Percentiles rank a stretch among this genome's conserved stretches.
phyloP scores from a whole-genome alignment of 2,113 vertebrate species.

The Tympanuchus pallidicinctus region DNA sequence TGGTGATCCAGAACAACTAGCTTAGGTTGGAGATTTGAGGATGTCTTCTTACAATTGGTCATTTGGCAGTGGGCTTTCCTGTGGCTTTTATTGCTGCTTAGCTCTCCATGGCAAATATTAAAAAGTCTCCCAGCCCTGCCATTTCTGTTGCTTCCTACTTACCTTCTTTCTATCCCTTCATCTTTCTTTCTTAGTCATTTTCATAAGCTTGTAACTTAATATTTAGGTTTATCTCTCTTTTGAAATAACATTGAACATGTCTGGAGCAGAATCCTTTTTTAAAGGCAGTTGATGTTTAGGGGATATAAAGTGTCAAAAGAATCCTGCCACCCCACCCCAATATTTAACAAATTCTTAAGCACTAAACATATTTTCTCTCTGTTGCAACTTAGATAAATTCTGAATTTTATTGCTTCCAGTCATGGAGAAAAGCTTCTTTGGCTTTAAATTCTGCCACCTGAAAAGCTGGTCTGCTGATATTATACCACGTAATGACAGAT shows the following conservation, averaged over 20 bases:
- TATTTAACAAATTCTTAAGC: background rate
- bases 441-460: background rate
- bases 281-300: background rate
- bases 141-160: background rate
- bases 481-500: background rate
- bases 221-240: background rate
- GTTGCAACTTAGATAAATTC: background rate
- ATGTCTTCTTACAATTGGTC: background rate
- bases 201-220: background rate
- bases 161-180: background rate
- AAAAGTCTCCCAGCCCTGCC: background rate
- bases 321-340: rapidly evolving
- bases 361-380: background rate
- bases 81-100: background rate
- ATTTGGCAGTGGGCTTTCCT: background rate
- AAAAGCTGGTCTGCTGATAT: background rate
- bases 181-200: background rate
- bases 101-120: background rate
- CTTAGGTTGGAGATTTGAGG: background rate
- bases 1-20: background rate
- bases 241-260: background rate
- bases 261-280: background rate
- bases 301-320: background rate
- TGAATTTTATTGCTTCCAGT: background rate
- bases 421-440: background rate